Evolutionary conservation across 2,888 invertebrate genomes (phyloP), one percentile per base, ranked within the genome.

Genomic region (Drosophila nr. perissopoda): DNA sequence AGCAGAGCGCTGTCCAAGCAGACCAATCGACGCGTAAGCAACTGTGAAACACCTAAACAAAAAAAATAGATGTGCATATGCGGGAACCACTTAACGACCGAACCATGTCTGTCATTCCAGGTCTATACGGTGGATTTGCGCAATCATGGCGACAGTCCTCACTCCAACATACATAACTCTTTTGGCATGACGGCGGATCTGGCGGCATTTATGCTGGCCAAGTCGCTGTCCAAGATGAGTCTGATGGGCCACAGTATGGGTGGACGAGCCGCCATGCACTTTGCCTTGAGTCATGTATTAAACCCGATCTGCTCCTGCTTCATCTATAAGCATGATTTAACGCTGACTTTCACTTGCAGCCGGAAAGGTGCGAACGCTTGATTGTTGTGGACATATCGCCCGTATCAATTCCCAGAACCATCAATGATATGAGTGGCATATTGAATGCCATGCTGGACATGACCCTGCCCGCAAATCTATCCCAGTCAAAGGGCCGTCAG

Each of bases 231-330:
- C 7, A 78, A 40, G 91, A 95, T 95, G 2, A 94, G 95, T 6
- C 90, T 98, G 25, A 92, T 99, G 86, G 99, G 99, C 0, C 99
- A 99, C 92, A 98, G 98, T 82, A 98, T 99, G 98, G 99, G 99
- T 27, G 99, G 99, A n/a, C 95, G 98, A 74, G 95, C 97, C 10
- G 96, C 96, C 87, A 98, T 99, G 98, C 95, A 95, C 63, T 94
- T 97, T 63, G 96, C 98, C 48, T 94, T 98, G 58, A 94, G 95
- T 92, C 94, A 95, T 93, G 96, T 96, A 93, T 83, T 29, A 11
- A 51, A 51, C 11, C 11, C 29, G 6, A 11, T n/a, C 11, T 29
- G 25, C 8, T 5, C 27, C 10, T n/a, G n/a, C 5, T 34, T 13
- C 13, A 53, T n/a, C 7, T 27, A 56, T 58, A 49, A 58, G 25